Evolutionary conservation across 1,140 invertebrate genomes (phyloP), one percentile per base, ranked within the genome.

Genomic region (Scaptodrosophila lebanonensis): DNA sequence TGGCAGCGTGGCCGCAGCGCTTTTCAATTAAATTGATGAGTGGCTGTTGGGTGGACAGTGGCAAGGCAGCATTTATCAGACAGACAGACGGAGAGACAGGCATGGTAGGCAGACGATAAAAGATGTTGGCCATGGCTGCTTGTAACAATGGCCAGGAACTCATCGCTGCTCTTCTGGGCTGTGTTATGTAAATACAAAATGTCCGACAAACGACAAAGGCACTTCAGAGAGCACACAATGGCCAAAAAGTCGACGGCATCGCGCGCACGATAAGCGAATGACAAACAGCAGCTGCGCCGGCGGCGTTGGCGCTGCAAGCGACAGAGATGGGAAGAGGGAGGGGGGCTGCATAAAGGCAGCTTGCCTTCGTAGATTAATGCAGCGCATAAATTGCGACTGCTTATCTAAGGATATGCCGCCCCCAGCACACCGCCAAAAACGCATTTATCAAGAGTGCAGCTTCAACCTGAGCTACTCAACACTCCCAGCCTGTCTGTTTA

Each of bases 11-110:
- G n/a, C n/a, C n/a, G n/a, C 32, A 17, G 7, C 38, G 38, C 18
- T 57, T 77, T 56, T 66, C 73, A 73, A 79, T 77, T 77, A 82
- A 82, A 54, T 68, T 77, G 73, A 77, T 68, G 73, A 73, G 54
- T 58, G 43, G 44, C 60, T 25, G 22, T 8, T 25, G 22, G 3
- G 8, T 25, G 3, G 8, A 25, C 22, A n/a, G n/a, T 4, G 22
- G 3, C 22, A 25, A 25, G 8, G 22, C 3, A 25, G 3, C 22
- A 25, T 25, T 25, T 25, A 25, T 25, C 22, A 25, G 22, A 25
- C 49, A 40, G 29, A 27, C 45, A 36, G 48, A 47, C 33, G 20
- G 40, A 47, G 22, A 47, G 44, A 25, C 45, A 43, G 48, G 38
- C 42, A 61, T 5, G 33, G 22, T 17, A 22, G 13, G n/a, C 4